phyloP scores from a whole-genome alignment of 1,140 invertebrate species.

The Calliopsis andreniformis region DNA sequence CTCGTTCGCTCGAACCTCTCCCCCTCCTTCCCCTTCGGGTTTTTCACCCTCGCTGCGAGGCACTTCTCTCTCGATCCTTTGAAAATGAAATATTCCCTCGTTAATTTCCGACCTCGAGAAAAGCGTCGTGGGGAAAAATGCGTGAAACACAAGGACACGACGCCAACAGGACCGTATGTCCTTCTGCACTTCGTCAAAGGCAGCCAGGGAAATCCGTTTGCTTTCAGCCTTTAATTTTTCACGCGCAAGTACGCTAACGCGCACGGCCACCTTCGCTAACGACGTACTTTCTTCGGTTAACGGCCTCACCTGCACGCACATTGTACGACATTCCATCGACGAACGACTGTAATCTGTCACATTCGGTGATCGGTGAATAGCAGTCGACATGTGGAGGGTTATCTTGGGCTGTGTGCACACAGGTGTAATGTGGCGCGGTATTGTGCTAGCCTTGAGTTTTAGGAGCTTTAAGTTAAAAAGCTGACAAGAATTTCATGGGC shows the following conservation, averaged over 20 bases:
- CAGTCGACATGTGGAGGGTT: too few relatives aligned
- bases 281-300: slow-evolving; percentile 24
- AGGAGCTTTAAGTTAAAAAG: too few relatives aligned
- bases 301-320: neutral
- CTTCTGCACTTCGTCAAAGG: slow-evolving; percentile 34
- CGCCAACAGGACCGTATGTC: slow-evolving; percentile 5
- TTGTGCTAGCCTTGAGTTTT: too few relatives aligned
- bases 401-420: too few relatives aligned
- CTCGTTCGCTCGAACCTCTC: slow-evolving; percentile 26
- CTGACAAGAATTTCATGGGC: too few relatives aligned
- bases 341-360: neutral
- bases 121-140: slow-evolving; percentile 50
- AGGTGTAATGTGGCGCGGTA: too few relatives aligned
- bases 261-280: slow-evolving; percentile 30
- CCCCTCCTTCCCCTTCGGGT: neutral
- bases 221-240: slow-evolving; percentile 30
- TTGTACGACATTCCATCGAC: neutral
- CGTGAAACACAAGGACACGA: slow-evolving; percentile 30
- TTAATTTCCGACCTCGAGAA: slow-evolving; percentile 51
- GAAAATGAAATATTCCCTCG: slow-evolving; percentile 63
- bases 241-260: slow-evolving; percentile 17
- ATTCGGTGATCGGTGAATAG: too few relatives aligned
- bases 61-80: slow-evolving; percentile 49
- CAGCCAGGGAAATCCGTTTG: slow-evolving; percentile 25
- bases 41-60: slow-evolving; percentile 11